phyloP scores from a whole-genome alignment of 2,797 vertebrate species.

The Hydrocynus forskahlii region DNA sequence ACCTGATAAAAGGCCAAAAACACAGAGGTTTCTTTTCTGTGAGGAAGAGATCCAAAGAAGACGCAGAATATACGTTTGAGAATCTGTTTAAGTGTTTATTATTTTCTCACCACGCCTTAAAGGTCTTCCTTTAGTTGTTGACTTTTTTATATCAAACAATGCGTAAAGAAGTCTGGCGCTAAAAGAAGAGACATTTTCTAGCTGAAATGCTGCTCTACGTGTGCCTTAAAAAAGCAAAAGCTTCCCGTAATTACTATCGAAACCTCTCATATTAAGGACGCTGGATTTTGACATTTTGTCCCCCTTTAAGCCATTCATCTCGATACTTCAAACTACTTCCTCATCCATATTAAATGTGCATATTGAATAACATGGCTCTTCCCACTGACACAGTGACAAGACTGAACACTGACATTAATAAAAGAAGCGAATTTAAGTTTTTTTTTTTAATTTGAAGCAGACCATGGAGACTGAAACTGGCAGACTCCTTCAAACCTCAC shows the following conservation, averaged over 20 bases:
- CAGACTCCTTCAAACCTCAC: conserved; percentile 6
- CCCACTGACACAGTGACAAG: conserved; percentile 30
- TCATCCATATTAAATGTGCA: conserved; percentile 15
- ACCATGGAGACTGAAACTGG: conserved; percentile 11
- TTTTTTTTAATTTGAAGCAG: conserved; percentile 16
- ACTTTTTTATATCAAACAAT: background rate
- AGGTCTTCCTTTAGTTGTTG: background rate
- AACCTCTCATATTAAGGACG: conserved; percentile 11
- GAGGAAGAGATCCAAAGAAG: no score
- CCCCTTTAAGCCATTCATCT: conserved; percentile 1
- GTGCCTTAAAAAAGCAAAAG: conserved; percentile 5
- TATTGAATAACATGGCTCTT: conserved; percentile 23
- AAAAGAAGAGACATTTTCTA: background rate
- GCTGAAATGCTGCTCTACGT: background rate
- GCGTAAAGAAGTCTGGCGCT: background rate
- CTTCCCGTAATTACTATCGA: conserved; percentile 11
- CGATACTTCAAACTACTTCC: conserved; percentile 17
- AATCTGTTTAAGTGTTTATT: no score
- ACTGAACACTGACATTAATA: conserved; percentile 30
- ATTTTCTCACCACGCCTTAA: background rate
- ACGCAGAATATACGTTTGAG: no score
- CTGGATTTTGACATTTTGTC: conserved; percentile 10
- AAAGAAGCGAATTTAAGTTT: conserved; percentile 21
- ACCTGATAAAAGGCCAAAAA: no score
- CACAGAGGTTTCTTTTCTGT: no score